Conservation (phyloP, 1,140 invertebrate species). For the Tigriopus japonicus region DNA sequence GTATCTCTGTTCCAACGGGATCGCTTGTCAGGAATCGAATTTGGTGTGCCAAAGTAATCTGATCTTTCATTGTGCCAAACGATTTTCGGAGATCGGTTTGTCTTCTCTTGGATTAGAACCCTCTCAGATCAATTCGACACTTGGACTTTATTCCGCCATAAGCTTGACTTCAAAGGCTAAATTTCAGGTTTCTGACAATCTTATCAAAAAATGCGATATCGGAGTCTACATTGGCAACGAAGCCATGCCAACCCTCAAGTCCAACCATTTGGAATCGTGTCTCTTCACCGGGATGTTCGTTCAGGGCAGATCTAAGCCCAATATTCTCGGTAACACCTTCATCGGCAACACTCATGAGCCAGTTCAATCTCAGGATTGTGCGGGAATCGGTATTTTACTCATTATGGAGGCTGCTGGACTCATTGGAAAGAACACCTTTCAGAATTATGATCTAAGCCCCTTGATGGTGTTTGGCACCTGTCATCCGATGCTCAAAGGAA, state of each 20-base stretch:
- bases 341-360: neutral
- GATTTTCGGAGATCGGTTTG: neutral
- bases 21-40: neutral
- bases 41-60: neutral
- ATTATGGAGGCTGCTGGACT: neutral
- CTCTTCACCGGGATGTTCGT: neutral
- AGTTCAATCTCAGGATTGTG: neutral
- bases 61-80: neutral
- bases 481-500: neutral
- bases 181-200: neutral
- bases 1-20: neutral
- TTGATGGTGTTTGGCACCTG: neutral
- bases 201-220: neutral
- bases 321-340: neutral
- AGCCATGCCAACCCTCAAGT: neutral
- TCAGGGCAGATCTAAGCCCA: neutral
- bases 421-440: neutral
- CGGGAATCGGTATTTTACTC: neutral
- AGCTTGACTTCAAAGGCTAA: neutral
- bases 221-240: neutral
- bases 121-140: neutral
- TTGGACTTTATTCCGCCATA: neutral
- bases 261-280: neutral
- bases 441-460: neutral
- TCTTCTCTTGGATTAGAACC: neutral